A percentile compares a stretch with the other conserved stretches of the same genome.
Evolutionary conservation across 1,140 invertebrate genomes (phyloP).

Genomic region (Leptinotarsa lineolata): DNA sequence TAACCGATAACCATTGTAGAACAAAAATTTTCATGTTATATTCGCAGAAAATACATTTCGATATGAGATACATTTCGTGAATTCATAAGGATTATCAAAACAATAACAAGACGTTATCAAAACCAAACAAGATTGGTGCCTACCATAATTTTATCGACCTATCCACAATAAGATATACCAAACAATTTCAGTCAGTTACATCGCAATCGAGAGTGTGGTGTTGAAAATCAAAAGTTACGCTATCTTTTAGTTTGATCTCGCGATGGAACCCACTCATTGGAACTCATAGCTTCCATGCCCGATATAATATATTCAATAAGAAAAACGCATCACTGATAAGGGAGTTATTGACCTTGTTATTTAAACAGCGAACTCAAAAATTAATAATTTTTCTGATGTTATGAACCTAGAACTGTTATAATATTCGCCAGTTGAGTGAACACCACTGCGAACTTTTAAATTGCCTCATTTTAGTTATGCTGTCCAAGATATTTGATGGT

Average conservation of each 20-base stretch:
- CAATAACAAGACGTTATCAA: background rate
- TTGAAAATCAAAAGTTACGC: slow-evolving; percentile 3
- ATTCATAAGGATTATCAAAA: background rate
- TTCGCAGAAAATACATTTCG: too few relatives aligned
- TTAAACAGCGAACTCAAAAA: background rate
- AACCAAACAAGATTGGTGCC: background rate
- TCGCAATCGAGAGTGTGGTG: slow-evolving; percentile 4
- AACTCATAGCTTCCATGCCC: background rate
- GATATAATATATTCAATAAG: background rate
- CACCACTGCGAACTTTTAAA: background rate
- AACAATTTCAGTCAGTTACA: background rate
- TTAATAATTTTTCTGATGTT: background rate
- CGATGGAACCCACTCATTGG: background rate
- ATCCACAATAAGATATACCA: slow-evolving; percentile 2
- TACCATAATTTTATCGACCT: background rate
- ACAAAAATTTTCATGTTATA: too few relatives aligned
- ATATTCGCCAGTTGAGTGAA: slow-evolving; percentile 2
- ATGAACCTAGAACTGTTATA: slow-evolving; percentile 1
- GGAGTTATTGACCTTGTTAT: slow-evolving; percentile 5
- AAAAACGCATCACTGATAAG: slow-evolving; percentile 1
- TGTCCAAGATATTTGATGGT: background rate
- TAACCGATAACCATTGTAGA: too few relatives aligned
- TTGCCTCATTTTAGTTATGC: background rate
- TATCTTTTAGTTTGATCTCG: background rate
- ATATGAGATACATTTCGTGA: background rate